These are phyloP conservation scores for Tinea trinotella DNA, from an alignment of 2,888 invertebrate species.

Conservation along the genomic window DNA sequence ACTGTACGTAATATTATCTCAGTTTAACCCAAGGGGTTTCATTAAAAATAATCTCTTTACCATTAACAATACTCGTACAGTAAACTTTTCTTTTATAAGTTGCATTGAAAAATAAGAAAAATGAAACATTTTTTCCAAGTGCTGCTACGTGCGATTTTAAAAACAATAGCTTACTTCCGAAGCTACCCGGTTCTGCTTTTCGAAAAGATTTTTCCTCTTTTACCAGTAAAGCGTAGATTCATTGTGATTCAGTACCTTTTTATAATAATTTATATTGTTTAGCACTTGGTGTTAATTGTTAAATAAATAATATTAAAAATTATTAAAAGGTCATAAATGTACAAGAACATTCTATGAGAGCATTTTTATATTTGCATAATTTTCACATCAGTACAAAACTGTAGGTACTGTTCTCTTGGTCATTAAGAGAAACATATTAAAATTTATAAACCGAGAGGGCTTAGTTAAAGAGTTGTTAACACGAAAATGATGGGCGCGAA, in stretches of 20 bases:
- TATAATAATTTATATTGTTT: no score
- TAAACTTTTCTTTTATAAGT: no score
- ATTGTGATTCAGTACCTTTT: no score
- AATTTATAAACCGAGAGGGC: constrained; percentile 42
- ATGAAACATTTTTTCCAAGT: no score
- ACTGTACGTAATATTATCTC: no score
- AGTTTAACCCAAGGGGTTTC: no score
- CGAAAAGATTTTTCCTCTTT: constrained; percentile 35
- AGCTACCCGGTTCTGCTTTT: constrained; percentile 18
- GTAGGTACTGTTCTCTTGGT: constrained; percentile 38
- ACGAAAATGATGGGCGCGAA: constrained; percentile 49
- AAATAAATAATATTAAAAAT: no score
- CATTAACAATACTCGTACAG: no score
- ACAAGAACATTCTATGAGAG: constrained; percentile 19
- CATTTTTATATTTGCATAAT: constrained; percentile 50
- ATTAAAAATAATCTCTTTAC: no score
- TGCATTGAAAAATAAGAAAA: no score
- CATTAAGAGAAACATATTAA: constrained; percentile 57
- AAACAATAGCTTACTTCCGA: neutral
- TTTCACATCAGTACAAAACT: constrained; percentile 55
- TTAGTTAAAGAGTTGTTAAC: constrained; percentile 61
- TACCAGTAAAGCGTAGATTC: no score
- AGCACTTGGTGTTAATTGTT: neutral
- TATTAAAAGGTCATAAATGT: no score
- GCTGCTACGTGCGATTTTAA: neutral